A percentile compares a stretch with the other conserved stretches of the same genome.
Evolutionary conservation across 2,113 vertebrate genomes (phyloP).

Genomic region (Baryphthengus martii): DNA sequence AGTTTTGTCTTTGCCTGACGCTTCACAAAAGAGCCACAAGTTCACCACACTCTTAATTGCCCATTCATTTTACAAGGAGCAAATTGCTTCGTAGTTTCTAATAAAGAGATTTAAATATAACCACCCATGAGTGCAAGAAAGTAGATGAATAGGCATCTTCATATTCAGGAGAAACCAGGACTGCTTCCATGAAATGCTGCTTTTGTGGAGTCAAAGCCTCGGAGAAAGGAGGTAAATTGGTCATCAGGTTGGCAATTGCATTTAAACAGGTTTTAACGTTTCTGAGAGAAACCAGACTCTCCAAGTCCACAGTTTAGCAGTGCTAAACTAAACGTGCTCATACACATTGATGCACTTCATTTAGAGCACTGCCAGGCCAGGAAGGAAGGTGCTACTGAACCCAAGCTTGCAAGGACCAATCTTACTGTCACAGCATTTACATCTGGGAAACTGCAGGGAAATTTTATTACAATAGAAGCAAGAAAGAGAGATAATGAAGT

Average conservation of each 20-base stretch:
- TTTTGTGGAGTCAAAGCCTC: neutral
- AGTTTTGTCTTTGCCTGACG: neutral
- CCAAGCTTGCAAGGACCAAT: neutral
- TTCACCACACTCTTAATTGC: neutral
- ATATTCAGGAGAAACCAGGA: neutral
- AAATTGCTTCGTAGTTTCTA: neutral
- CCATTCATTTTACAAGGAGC: neutral
- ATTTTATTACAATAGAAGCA: neutral
- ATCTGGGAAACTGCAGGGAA: neutral
- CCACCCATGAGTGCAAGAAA: neutral
- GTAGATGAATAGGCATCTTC: neutral
- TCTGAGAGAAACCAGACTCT: neutral
- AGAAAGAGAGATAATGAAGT: neutral
- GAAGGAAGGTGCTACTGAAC: neutral
- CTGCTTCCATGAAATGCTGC: neutral
- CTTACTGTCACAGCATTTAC: neutral
- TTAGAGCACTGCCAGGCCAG: neutral
- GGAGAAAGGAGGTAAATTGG: neutral
- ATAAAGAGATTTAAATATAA: neutral
- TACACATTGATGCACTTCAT: neutral
- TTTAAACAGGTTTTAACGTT: neutral
- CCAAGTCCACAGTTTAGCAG: neutral
- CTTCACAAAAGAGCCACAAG: neutral
- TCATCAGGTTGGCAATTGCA: neutral
- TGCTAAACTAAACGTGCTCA: neutral